Conservation (phyloP, 1,140 invertebrate species). For the Caenorhabditis latens region DNA sequence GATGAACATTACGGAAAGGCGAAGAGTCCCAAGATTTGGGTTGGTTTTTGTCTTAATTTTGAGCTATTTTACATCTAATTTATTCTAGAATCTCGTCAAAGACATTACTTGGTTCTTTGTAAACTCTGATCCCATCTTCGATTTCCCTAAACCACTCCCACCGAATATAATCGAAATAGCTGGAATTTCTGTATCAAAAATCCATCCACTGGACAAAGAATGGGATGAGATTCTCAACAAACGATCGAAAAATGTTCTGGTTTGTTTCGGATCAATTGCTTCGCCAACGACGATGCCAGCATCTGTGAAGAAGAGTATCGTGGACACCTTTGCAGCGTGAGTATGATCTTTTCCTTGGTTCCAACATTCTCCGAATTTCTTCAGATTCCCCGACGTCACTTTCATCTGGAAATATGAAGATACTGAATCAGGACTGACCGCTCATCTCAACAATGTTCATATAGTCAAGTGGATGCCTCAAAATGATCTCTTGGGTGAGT, state of each 20-base stretch:
- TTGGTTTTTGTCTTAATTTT: not conserved
- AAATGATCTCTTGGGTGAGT: slow-evolving; percentile 64
- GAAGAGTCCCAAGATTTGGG: slow-evolving; percentile 42
- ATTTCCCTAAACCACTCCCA: slow-evolving; percentile 60
- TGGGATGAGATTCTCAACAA: slow-evolving; percentile 62
- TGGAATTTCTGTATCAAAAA: slow-evolving; percentile 55
- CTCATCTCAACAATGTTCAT: slow-evolving; percentile 58
- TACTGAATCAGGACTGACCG: slow-evolving; percentile 60
- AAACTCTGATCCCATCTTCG: slow-evolving; percentile 65
- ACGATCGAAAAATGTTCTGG: slow-evolving; percentile 55
- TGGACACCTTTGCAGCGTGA: slow-evolving; percentile 26
- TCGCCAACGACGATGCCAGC: slow-evolving; percentile 56
- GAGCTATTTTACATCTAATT: not conserved
- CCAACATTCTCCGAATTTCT: not conserved
- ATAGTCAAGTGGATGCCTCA: slow-evolving; percentile 66
- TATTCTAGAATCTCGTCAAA: slow-evolving; percentile 57
- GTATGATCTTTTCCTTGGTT: not conserved
- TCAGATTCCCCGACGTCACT: slow-evolving; percentile 63
- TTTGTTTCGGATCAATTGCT: slow-evolving; percentile 64
- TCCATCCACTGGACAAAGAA: slow-evolving; percentile 53
- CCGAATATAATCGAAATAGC: slow-evolving; percentile 66
- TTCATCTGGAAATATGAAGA: slow-evolving; percentile 69
- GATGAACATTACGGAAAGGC: slow-evolving; percentile 40
- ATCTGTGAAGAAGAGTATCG: slow-evolving; percentile 51
- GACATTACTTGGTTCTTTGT: slow-evolving; percentile 60